Conservation (phyloP, 2,888 invertebrate genomes). For the Harpagoxenus sublaevis region DNA sequence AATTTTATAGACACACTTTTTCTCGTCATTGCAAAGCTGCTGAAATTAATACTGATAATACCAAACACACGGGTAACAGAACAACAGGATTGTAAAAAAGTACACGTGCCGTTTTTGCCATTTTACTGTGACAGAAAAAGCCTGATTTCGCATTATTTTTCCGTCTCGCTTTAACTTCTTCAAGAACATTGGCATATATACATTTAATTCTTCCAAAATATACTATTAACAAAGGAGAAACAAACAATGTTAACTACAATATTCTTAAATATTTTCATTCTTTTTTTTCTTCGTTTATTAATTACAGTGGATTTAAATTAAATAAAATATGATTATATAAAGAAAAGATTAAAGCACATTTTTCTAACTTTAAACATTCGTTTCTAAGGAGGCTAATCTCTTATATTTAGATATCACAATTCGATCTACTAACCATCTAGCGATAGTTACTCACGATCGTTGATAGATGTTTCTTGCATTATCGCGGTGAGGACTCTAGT, state of each 20-base stretch:
- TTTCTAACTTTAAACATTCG: not conserved
- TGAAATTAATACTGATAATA: conserved; percentile 15
- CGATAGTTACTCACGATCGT: not conserved
- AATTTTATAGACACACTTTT: conserved; percentile 47
- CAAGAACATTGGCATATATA: not conserved
- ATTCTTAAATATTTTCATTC: not conserved
- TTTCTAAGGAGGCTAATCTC: not conserved
- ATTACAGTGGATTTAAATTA: not conserved
- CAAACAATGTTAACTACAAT: not conserved
- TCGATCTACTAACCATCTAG: not conserved
- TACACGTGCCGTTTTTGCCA: not conserved
- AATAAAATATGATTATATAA: not conserved
- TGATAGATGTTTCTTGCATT: not conserved
- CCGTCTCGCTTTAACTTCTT: not conserved
- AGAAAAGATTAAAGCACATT: not conserved
- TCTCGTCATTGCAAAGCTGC: conserved; percentile 52
- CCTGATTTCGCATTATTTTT: not conserved
- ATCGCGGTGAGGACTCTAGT: not conserved
- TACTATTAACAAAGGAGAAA: not conserved
- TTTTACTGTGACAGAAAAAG: not conserved
- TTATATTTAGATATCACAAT: not conserved
- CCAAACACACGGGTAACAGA: conserved; percentile 21
- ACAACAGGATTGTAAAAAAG: not conserved
- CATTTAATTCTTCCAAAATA: not conserved
- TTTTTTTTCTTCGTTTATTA: not conserved